A percentile compares a stretch with the other conserved stretches of the same genome.
phyloP scores from a whole-genome alignment of 1,140 invertebrate species.

The Zophobas atratus region DNA sequence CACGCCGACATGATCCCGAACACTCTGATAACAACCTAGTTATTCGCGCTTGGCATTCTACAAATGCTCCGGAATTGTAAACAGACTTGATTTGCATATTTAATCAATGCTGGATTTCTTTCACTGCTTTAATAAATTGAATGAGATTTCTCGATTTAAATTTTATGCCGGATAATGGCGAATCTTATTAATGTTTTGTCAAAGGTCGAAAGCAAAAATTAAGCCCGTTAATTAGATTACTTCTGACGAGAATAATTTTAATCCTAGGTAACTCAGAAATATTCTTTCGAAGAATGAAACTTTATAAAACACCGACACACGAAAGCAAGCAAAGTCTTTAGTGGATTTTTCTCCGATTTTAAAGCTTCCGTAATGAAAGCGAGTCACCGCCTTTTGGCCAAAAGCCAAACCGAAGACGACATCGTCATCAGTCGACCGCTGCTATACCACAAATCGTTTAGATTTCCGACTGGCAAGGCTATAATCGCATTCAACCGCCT shows the following conservation, averaged over 20 bases:
- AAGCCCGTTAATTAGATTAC: too few relatives aligned
- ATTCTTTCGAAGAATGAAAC: too few relatives aligned
- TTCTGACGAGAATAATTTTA: background rate
- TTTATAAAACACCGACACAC: too few relatives aligned
- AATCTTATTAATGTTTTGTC: slow-evolving; percentile 40
- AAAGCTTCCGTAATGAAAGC: slow-evolving; percentile 10
- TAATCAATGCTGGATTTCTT: slow-evolving; percentile 54
- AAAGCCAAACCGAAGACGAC: slow-evolving; percentile 23
- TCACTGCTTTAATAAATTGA: slow-evolving; percentile 54
- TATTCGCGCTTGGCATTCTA: slow-evolving; percentile 52
- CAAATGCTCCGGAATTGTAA: slow-evolving; percentile 56
- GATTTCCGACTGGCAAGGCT: slow-evolving; percentile 45
- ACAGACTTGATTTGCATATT: slow-evolving; percentile 56
- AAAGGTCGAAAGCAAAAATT: slow-evolving; percentile 18
- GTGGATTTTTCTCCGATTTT: background rate
- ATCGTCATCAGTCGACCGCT: slow-evolving; percentile 44
- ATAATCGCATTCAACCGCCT: slow-evolving; percentile 40
- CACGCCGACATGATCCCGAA: slow-evolving; percentile 43
- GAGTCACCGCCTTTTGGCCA: slow-evolving; percentile 39
- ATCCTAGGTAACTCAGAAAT: too few relatives aligned
- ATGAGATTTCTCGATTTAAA: slow-evolving; percentile 52
- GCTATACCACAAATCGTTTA: slow-evolving; percentile 46
- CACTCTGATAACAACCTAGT: slow-evolving; percentile 55
- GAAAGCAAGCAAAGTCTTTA: background rate
- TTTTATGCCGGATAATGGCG: slow-evolving; percentile 45